Evolutionary conservation across 2,113 vertebrate genomes (phyloP).

Genomic region (Hiodon alosoides): DNA sequence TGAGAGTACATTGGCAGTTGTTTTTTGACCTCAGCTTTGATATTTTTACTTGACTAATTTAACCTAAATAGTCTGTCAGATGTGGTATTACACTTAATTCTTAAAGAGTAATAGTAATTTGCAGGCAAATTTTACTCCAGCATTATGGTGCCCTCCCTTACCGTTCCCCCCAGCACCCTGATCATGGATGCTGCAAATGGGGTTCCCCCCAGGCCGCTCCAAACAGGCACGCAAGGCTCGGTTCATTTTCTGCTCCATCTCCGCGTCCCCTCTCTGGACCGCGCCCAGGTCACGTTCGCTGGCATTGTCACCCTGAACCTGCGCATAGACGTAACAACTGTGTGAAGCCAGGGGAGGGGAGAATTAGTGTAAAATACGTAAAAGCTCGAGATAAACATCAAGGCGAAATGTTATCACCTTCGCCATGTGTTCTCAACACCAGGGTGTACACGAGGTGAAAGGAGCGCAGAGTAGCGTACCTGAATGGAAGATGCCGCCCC

Average conservation of each 20-base stretch:
- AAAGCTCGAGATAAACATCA: not conserved
- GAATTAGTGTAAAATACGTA: not conserved
- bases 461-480: conserved; percentile 40
- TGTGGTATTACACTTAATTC: not conserved
- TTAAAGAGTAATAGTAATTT: no score
- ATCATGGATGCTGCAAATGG: conserved; percentile 85
- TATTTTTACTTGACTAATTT: not conserved
- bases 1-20: no score
- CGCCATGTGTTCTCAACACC: no score
- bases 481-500: conserved; percentile 85
- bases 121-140: no score
- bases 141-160: conserved; percentile 33
- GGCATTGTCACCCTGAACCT: conserved; percentile 84
- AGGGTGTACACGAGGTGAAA: not conserved
- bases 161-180: conserved; percentile 89
- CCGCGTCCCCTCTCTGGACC: conserved; percentile 84
- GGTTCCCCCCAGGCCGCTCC: conserved; percentile 67
- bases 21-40: no score
- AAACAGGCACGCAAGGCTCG: conserved; percentile 79
- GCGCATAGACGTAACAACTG: not conserved
- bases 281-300: conserved; percentile 78
- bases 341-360: not conserved
- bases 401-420: not conserved
- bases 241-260: conserved; percentile 96
- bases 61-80: not conserved